Conservation (phyloP, 2,888 invertebrate species). For the Volucella bombylans region DNA sequence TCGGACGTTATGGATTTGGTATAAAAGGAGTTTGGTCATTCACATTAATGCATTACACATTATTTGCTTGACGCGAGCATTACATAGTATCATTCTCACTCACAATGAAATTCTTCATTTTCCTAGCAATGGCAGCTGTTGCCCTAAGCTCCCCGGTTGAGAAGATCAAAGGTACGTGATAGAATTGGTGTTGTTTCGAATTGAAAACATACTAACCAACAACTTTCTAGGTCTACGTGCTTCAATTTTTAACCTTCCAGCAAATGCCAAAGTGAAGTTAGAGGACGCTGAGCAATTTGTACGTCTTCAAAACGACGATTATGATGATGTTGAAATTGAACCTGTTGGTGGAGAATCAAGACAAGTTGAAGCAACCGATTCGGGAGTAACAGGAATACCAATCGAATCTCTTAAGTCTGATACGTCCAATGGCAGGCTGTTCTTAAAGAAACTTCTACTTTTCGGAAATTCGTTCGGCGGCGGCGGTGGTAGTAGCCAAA, state of each 20-base stretch:
- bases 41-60: conserved; percentile 59
- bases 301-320: conserved; percentile 36
- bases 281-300: conserved; percentile 61
- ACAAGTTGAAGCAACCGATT: conserved; percentile 31
- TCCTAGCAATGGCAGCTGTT: conserved; percentile 45
- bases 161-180: conserved; percentile 72
- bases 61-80: conserved; percentile 63
- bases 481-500: conserved; percentile 62
- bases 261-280: conserved; percentile 70
- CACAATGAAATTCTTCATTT: conserved; percentile 50
- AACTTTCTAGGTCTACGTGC: conserved; percentile 69
- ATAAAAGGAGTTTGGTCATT: conserved; percentile 62
- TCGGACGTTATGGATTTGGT: conserved; percentile 36
- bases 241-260: conserved; percentile 74
- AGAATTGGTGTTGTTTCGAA: background rate
- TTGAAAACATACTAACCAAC: too few relatives aligned
- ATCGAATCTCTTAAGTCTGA: conserved; percentile 72
- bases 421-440: conserved; percentile 79
- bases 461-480: conserved; percentile 78
- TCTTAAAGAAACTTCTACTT: conserved; percentile 79
- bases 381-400: conserved; percentile 8
- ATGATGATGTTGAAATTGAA: conserved; percentile 46
- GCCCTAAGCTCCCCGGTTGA: conserved; percentile 38
- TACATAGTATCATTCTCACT: conserved; percentile 18
- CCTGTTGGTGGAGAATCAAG: conserved; percentile 49